Evolutionary conservation across 2,888 invertebrate species (phyloP).

Genomic region (Onthophagus sagittarius): DNA sequence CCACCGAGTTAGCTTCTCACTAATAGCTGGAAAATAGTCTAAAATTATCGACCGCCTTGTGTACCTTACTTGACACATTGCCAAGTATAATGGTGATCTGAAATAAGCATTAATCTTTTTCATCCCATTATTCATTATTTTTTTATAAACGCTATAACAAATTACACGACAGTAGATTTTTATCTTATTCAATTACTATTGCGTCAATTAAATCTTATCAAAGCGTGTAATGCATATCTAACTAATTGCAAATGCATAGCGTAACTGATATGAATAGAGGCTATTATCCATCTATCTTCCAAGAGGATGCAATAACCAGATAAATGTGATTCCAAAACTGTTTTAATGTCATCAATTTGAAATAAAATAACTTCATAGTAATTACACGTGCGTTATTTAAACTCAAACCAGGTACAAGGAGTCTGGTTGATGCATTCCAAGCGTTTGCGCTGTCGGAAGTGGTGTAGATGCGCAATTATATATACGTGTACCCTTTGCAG

Average conservation of each 20-base stretch:
- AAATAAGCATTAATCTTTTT: constrained; percentile 7
- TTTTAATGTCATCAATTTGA: background rate
- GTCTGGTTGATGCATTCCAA: background rate
- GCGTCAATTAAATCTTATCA: no score
- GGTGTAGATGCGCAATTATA: background rate
- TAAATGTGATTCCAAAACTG: background rate
- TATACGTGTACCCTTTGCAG: background rate
- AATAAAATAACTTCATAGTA: no score
- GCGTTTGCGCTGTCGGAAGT: background rate
- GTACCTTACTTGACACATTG: constrained; percentile 1
- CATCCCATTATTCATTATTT: background rate
- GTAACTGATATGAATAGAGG: background rate
- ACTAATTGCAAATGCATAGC: background rate
- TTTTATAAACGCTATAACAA: background rate
- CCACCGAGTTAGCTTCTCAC: background rate
- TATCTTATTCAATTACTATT: background rate
- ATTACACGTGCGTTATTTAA: background rate
- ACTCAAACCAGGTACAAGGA: background rate
- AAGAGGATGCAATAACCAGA: no score
- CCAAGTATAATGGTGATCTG: constrained; percentile 7
- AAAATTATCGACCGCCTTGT: constrained; percentile 10
- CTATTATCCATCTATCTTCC: background rate
- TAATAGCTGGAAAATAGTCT: background rate
- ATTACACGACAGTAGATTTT: background rate
- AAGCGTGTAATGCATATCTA: background rate